Conservation (phyloP, 2,113 vertebrate genomes). For the Macquaria ambigua region DNA sequence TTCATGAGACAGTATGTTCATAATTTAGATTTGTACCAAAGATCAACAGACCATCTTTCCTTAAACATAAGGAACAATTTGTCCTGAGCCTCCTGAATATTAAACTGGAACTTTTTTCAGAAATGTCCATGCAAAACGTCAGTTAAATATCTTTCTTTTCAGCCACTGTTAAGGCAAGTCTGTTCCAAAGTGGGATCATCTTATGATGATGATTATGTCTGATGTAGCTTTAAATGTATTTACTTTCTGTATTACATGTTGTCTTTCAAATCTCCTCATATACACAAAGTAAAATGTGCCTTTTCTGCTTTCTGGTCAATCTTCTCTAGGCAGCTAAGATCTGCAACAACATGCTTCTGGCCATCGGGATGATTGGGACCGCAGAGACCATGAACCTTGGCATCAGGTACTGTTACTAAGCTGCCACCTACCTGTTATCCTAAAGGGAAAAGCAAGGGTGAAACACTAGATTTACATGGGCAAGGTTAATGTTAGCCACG, state of each 20-base stretch:
- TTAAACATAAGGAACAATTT: not conserved
- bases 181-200: not conserved
- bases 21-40: not conserved
- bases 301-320: conserved; percentile 50
- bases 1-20: not conserved
- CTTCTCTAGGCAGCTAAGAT: conserved; percentile 91
- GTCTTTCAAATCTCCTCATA: conserved; percentile 5
- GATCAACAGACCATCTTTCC: not conserved
- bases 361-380: conserved; percentile 96
- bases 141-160: not conserved
- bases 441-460: not conserved
- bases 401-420: conserved; percentile 88
- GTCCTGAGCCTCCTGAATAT: not conserved
- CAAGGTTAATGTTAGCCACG: conserved; percentile 4
- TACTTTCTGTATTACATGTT: not conserved
- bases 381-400: conserved; percentile 97
- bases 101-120: not conserved
- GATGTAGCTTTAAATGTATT: not conserved
- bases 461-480: conserved; percentile 17
- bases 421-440: not conserved
- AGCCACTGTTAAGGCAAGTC: not conserved
- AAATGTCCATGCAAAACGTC: not conserved
- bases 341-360: conserved; percentile 97
- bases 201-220: not conserved
- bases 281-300: conserved; percentile 3